These are phyloP conservation scores for Protonibea diacanthus DNA, from an alignment of 2,797 vertebrate genomes.

Conservation along the genomic window DNA sequence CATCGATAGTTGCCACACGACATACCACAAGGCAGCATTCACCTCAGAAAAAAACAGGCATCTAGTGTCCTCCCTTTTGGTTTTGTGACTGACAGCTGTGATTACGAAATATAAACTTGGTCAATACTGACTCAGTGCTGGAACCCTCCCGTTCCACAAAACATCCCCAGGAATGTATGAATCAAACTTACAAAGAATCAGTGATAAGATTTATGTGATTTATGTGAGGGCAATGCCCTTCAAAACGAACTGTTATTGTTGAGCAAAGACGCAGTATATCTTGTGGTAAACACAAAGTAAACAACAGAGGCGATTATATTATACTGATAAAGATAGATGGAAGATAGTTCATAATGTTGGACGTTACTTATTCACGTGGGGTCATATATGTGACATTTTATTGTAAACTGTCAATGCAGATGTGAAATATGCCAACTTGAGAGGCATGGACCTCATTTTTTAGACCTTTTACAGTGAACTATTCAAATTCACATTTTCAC, in stretches of 20 bases:
- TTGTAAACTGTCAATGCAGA: neutral
- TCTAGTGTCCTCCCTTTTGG: neutral
- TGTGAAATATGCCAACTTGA: slow-evolving; percentile 4
- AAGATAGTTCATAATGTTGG: neutral
- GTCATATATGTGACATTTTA: slow-evolving; percentile 11
- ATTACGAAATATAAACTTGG: slow-evolving; percentile 52
- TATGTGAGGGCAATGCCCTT: slow-evolving; percentile 14
- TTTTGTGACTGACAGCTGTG: slow-evolving; percentile 49
- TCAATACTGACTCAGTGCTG: slow-evolving; percentile 17
- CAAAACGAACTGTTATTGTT: slow-evolving; percentile 2
- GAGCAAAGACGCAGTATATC: slow-evolving; percentile 9
- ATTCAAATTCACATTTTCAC: neutral
- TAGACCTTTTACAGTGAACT: neutral
- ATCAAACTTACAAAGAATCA: slow-evolving; percentile 10
- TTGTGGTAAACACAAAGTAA: neutral
- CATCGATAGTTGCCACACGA: slow-evolving; percentile 51
- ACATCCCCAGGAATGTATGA: slow-evolving; percentile 38
- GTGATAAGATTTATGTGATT: slow-evolving; percentile 30
- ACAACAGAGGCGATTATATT: slow-evolving; percentile 15
- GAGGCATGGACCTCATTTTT: neutral
- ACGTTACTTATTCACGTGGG: neutral
- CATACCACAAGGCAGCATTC: slow-evolving; percentile 48
- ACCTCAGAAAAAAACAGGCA: slow-evolving; percentile 21
- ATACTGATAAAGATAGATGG: neutral
- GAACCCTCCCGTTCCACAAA: slow-evolving; percentile 14